A percentile compares a stretch with the other conserved stretches of the same genome.
These are phyloP conservation scores for Spea hammondii DNA, from an alignment of 2,797 vertebrate genomes.

Conservation along the genomic window DNA sequence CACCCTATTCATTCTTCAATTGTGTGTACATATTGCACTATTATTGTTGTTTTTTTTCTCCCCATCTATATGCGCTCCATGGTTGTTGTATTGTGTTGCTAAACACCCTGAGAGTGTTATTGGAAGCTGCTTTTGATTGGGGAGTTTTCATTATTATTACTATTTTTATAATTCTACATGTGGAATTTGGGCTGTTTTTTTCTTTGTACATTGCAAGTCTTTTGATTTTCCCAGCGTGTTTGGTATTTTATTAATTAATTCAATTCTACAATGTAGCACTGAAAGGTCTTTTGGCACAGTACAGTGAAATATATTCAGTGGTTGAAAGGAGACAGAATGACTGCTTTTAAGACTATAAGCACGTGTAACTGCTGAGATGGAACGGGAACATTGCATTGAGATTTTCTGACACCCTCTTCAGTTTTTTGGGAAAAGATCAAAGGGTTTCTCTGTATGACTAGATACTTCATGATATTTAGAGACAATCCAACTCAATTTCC, in stretches of 20 bases:
- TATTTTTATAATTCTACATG: too few relatives aligned
- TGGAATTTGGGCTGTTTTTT: too few relatives aligned
- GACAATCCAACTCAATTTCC: conserved; percentile 20
- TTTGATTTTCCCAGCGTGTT: conserved; percentile 1
- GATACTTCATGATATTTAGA: conserved; percentile 33
- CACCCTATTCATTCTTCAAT: too few relatives aligned
- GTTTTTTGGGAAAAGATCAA: conserved; percentile 29
- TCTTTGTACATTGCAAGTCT: background rate
- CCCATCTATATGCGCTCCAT: too few relatives aligned
- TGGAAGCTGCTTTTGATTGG: too few relatives aligned
- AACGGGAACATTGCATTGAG: conserved; percentile 34
- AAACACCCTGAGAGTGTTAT: too few relatives aligned
- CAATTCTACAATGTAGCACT: conserved; percentile 10
- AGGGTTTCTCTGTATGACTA: conserved; percentile 11
- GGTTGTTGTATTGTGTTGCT: too few relatives aligned
- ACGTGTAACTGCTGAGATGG: conserved; percentile 6
- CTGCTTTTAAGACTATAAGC: conserved; percentile 6
- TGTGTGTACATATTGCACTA: too few relatives aligned
- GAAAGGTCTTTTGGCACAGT: conserved; percentile 8
- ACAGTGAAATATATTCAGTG: conserved; percentile 16
- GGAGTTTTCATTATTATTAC: too few relatives aligned
- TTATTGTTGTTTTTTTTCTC: too few relatives aligned
- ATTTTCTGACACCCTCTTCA: background rate
- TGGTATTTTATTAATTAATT: conserved; percentile 29
- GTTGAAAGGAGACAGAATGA: conserved; percentile 16